Evolutionary conservation across 2,113 vertebrate genomes (phyloP).

Genomic region (Toxotes chatareus): DNA sequence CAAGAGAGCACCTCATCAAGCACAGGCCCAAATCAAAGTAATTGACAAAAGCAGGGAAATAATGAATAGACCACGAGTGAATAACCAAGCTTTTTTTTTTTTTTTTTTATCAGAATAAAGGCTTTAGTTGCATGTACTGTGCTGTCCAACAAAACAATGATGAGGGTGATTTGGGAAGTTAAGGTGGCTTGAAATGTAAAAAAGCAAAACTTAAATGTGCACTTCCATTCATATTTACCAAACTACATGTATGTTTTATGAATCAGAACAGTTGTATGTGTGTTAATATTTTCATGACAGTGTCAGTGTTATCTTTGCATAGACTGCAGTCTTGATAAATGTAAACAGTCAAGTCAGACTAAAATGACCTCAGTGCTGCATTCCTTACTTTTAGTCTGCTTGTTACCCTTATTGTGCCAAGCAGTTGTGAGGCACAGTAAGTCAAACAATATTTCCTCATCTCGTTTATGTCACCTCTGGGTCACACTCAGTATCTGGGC

Average conservation of each 20-base stretch:
- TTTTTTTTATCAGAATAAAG: conserved; percentile 14
- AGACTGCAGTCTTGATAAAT: background rate
- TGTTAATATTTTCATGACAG: background rate
- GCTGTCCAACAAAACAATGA: conserved; percentile 8
- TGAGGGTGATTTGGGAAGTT: background rate
- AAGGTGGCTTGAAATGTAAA: background rate
- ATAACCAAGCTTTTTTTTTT: conserved; percentile 49
- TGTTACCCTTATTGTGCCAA: conserved; percentile 42
- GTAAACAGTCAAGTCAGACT: conserved; percentile 27
- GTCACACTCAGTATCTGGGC: conserved; percentile 58
- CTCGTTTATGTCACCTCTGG: conserved; percentile 69
- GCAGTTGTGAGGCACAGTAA: conserved; percentile 33
- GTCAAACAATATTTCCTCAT: conserved; percentile 66
- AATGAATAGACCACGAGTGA: conserved; percentile 68
- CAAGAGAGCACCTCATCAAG: conserved; percentile 83
- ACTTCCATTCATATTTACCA: background rate
- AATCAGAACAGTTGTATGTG: background rate
- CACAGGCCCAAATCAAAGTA: conserved; percentile 83
- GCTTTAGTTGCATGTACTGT: background rate
- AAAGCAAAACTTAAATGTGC: background rate
- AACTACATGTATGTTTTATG: background rate
- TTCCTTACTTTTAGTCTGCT: conserved; percentile 44
- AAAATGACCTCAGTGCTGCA: conserved; percentile 29
- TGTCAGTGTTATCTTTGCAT: background rate
- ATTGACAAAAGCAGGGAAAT: conserved; percentile 80